Evolutionary conservation across 2,797 vertebrate species (phyloP).

Genomic region (Astyanax mexicanus): DNA sequence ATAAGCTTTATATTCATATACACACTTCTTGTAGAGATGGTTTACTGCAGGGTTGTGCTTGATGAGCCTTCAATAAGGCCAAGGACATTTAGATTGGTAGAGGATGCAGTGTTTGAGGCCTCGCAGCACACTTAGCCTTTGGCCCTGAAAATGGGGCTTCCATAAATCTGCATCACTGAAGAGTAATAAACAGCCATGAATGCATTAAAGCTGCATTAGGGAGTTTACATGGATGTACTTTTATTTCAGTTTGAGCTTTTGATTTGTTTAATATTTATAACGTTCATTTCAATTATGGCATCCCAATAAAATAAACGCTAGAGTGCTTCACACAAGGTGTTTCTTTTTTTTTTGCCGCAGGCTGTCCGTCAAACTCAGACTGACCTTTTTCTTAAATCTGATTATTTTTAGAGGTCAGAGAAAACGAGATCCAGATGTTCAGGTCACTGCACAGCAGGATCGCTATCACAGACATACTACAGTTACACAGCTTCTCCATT

Average conservation of each 20-base stretch:
- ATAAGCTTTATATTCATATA: slow-evolving; percentile 4
- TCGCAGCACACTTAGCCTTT: slow-evolving; percentile 62
- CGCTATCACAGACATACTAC: not conserved
- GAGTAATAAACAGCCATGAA: slow-evolving; percentile 66
- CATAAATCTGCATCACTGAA: slow-evolving; percentile 69
- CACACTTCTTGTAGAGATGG: not conserved
- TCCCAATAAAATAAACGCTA: not conserved
- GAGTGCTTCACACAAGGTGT: no score
- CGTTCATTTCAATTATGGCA: not conserved
- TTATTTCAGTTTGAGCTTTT: not conserved
- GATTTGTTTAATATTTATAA: not conserved
- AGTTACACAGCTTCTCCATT: slow-evolving; percentile 2
- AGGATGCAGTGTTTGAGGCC: slow-evolving; percentile 57
- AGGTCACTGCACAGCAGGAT: slow-evolving; percentile 5
- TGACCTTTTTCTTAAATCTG: slow-evolving; percentile 11
- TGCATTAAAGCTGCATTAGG: slow-evolving; percentile 60
- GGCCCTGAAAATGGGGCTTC: slow-evolving; percentile 65
- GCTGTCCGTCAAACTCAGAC: slow-evolving; percentile 7
- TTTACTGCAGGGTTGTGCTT: slow-evolving; percentile 46
- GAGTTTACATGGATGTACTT: not conserved
- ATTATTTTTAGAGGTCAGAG: not conserved
- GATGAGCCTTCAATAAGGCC: slow-evolving; percentile 56
- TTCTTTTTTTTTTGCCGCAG: not conserved
- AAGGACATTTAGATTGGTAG: slow-evolving; percentile 64
- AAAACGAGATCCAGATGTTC: slow-evolving; percentile 31